Percentiles rank a stretch among this genome's conserved stretches.
phyloP scores from a whole-genome alignment of 2,113 vertebrate species.

The Paratilapia polleni region DNA sequence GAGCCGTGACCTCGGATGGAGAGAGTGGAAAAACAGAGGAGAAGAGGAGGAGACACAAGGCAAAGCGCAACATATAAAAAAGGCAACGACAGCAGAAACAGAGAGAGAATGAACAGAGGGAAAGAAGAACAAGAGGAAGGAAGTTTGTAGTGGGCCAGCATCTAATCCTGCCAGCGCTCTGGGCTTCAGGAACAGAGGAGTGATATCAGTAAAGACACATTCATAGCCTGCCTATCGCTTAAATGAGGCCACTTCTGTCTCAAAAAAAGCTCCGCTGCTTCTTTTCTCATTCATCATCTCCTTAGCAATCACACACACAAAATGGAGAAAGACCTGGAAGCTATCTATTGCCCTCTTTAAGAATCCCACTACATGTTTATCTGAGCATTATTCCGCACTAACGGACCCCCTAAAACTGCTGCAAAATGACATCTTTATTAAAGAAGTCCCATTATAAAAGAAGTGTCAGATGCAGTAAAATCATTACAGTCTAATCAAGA shows the following conservation, averaged over 20 bases:
- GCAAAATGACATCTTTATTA: constrained; percentile 20
- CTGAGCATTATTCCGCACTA: constrained; percentile 11
- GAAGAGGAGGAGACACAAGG: constrained; percentile 28
- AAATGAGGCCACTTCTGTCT: constrained; percentile 62
- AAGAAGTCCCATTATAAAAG: not conserved
- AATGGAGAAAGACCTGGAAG: constrained; percentile 41
- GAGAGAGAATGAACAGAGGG: not conserved
- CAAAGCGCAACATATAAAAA: constrained; percentile 29
- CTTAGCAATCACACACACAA: constrained; percentile 32
- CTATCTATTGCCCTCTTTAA: constrained; percentile 53
- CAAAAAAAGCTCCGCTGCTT: constrained; percentile 3
- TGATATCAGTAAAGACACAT: constrained; percentile 62
- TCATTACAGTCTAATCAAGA: not conserved
- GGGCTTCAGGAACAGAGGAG: constrained; percentile 46
- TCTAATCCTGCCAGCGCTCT: constrained; percentile 44
- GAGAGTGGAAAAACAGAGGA: not conserved
- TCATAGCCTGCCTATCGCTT: constrained; percentile 46
- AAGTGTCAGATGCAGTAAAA: not conserved
- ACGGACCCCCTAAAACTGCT: not conserved
- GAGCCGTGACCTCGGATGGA: constrained; percentile 57
- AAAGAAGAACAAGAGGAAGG: constrained; percentile 7
- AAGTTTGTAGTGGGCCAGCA: constrained; percentile 45
- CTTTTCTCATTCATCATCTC: constrained; percentile 34
- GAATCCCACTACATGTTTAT: constrained; percentile 20
- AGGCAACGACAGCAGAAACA: constrained; percentile 44